A percentile compares a stretch with the other conserved stretches of the same genome.
These are phyloP conservation scores for Tylochromis polylepis DNA, from an alignment of 2,113 vertebrate species.

Conservation along the genomic window DNA sequence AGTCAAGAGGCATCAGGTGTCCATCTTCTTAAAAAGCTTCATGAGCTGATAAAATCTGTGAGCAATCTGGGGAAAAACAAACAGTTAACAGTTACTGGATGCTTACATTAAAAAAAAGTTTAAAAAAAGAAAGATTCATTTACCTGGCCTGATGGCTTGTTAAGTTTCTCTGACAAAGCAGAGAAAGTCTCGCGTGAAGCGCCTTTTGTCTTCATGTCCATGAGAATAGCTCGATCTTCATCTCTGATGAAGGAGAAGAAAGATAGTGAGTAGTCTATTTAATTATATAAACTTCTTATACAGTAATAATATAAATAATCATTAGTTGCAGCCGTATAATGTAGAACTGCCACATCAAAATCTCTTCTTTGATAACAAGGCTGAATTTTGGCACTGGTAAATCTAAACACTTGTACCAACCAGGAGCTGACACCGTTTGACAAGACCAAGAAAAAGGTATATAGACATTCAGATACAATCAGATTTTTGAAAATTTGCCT, in stretches of 20 bases:
- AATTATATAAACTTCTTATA: background rate
- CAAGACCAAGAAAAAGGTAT: background rate
- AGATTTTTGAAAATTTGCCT: background rate
- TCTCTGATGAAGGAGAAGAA: conserved; percentile 70
- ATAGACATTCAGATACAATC: background rate
- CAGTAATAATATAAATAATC: background rate
- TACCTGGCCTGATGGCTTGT: conserved; percentile 87
- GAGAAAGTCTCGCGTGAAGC: conserved; percentile 86
- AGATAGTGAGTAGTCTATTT: background rate
- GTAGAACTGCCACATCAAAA: background rate
- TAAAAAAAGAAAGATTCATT: background rate
- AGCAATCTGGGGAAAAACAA: conserved; percentile 76
- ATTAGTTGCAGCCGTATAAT: background rate
- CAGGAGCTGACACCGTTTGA: background rate
- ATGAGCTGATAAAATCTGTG: conserved; percentile 90
- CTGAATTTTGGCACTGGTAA: background rate
- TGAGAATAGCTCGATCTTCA: conserved; percentile 88
- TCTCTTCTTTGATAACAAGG: background rate
- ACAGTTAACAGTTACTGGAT: background rate
- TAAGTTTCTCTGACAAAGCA: conserved; percentile 78
- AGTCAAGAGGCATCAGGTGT: conserved; percentile 50
- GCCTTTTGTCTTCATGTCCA: conserved; percentile 85
- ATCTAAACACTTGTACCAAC: background rate
- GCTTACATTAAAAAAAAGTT: background rate
- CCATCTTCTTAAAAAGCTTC: conserved; percentile 92